Percentiles rank a stretch among this genome's conserved stretches.
Evolutionary conservation across 2,797 vertebrate species (phyloP).

Genomic region (Chelidonichthys spinosus): DNA sequence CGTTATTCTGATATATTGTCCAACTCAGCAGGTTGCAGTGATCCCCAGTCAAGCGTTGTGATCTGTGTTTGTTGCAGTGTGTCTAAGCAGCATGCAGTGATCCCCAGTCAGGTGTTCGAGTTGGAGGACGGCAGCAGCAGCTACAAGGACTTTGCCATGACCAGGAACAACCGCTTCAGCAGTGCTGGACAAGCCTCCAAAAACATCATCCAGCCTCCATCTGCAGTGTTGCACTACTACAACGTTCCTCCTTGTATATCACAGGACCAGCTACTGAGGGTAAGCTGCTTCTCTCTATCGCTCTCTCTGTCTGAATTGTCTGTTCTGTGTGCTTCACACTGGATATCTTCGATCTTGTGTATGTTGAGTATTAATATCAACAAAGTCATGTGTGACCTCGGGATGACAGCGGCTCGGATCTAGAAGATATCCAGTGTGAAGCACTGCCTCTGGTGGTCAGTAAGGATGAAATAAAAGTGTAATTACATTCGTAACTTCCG

Average conservation of each 20-base stretch:
- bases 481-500: too few species aligned
- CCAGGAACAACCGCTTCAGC: conserved; percentile 97
- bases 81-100: conserved; percentile 96
- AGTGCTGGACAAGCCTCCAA: conserved; percentile 97
- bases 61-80: conserved; percentile 83
- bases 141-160: conserved; percentile 98
- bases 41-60: neutral
- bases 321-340: too few species aligned
- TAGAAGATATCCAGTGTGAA: too few species aligned
- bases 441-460: too few species aligned
- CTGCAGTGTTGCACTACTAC: conserved; percentile 96
- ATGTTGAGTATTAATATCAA: too few species aligned
- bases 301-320: neutral
- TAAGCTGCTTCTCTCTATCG: conserved; percentile 5
- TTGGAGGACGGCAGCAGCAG: conserved; percentile 95
- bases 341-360: too few species aligned
- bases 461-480: too few species aligned
- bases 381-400: too few species aligned
- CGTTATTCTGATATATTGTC: too few species aligned
- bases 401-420: too few species aligned
- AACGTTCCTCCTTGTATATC: conserved; percentile 94
- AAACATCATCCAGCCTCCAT: conserved; percentile 98
- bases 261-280: conserved; percentile 92
- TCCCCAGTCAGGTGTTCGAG: conserved; percentile 98
- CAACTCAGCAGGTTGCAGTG: too few species aligned